Base-by-base conservation (phyloP, 2,797 vertebrate species). In the Apogon talboti region DNA sequence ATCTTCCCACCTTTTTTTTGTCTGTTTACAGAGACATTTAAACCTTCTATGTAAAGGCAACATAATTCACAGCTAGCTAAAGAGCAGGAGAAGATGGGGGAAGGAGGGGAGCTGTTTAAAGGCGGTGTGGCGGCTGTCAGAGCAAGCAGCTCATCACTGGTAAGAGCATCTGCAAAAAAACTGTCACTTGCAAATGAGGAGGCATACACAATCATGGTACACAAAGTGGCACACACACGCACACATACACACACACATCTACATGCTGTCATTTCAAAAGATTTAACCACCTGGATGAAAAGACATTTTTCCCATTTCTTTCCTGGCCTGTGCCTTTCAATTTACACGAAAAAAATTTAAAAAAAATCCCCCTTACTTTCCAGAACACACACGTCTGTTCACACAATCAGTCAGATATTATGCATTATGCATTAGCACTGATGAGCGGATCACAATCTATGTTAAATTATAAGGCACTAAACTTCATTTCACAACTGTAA, bases 11-110 rank as follows among this genome's bases (percentile, higher is more conserved):
- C 60, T 64, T 74, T 72, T 50, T 35, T 35, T 35, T 35, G 43
- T 62, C 56, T 60, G 41, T 71, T 76, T 65, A 58, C 72, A 79
- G 66, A 78, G 59, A 80, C 74, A 74, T 83, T 64, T 69, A 65
- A 65, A 71, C 8, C 33, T 51, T 71, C 58, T 68, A 46, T 60
- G 43, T 58, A 47, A 81, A 66, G 30, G 61, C 55, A 71, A 66
- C 35, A 45, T 41, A 71, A 79, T 73, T 75, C 55, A 57, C 66
- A 74, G 69, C 52, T 50, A 50, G 33, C 4, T 4, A 28, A 66
- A 55, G 38, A 72, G 11, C 40, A 57, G 28, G 58, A 47, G 8
- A 33, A 28, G 10, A 11, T 15, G 40, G 18, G 11, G 11, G 11
- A 18, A n/a, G 16, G 46, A 15, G 45, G 48, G 54, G 37, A 35